Evolutionary conservation across 2,113 vertebrate genomes (phyloP), one percentile per base, ranked within the genome.

Genomic region (Epinephelus cyanopodus): DNA sequence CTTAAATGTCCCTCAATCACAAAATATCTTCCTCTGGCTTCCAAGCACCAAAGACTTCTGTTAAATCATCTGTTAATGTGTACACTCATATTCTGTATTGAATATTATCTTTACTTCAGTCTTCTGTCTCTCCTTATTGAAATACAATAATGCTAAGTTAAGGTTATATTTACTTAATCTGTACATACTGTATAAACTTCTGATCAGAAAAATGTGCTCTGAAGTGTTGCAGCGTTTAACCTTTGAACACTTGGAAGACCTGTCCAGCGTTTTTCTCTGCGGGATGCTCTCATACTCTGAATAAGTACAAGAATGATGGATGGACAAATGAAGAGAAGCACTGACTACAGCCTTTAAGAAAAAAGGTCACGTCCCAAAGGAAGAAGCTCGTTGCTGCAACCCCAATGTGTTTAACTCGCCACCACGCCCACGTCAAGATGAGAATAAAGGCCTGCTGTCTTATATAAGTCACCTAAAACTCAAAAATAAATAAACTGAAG

Each of bases 321-420:
- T 72, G 58, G 65, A 21, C 1, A 7, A 42, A 27, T 27, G 27
- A n/a, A 52, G 1, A 21, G 53, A 27, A 61, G 25, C 42, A 0
- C 50, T 21, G 52, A 63, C 50, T 52, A n/a, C 27, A 56, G 66
- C 53, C 23, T 77, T 42, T 25, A 60, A 65, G 74, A 9, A 82
- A 9, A 82, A 63, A 76, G 48, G 72, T 76, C 64, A 67, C 1
- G 5, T 67, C 75, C 53, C 60, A 73, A 37, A 61, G 27, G 23
- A 47, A 13, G 39, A 27, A 33, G 39, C 57, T n/a, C 2, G 0
- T n/a, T 21, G 9, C 25, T 56, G 48, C 14, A 62, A 27, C 63
- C 39, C 58, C 27, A 39, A 17, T 27, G 42, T 27, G 27, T 74
- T 73, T 21, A 64, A 67, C 54, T 74, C 39, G 33, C 50, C 11